Conservation (phyloP, 2,113 vertebrate genomes). For the Planiliza haematocheilus region DNA sequence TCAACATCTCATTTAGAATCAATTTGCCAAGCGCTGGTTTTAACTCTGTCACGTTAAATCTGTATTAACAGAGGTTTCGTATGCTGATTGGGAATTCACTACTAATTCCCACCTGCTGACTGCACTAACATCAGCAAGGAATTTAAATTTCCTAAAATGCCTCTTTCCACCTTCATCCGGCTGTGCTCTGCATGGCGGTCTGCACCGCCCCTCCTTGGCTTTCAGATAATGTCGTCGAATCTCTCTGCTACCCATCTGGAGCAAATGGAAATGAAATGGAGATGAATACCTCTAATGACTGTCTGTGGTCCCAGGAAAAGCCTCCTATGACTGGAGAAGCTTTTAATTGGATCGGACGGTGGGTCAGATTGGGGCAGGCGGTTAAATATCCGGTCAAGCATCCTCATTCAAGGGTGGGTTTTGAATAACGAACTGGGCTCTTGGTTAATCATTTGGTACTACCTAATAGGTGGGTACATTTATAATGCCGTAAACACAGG, state of each 20-base stretch:
- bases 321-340: slow-evolving; percentile 45
- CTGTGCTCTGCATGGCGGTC: not conserved
- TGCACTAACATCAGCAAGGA: not conserved
- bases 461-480: not conserved
- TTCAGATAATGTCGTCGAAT: slow-evolving; percentile 35
- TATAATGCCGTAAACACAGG: not conserved
- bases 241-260: slow-evolving; percentile 36
- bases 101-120: not conserved
- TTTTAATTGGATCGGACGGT: slow-evolving; percentile 54
- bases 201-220: slow-evolving; percentile 24
- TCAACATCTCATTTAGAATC: slow-evolving; percentile 1
- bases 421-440: slow-evolving; percentile 32
- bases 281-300: slow-evolving; percentile 60
- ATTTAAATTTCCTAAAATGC: slow-evolving; percentile 19
- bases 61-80: not conserved
- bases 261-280: slow-evolving; percentile 70
- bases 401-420: slow-evolving; percentile 19
- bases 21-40: not conserved
- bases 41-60: slow-evolving; percentile 1
- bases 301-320: slow-evolving; percentile 34
- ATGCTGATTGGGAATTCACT: not conserved
- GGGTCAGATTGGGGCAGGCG: slow-evolving; percentile 37
- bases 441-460: slow-evolving; percentile 42
- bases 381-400: slow-evolving; percentile 37
- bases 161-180: slow-evolving; percentile 2